Evolutionary conservation across 2,888 invertebrate genomes (phyloP).

Genomic region (Stratiomys singularior): DNA sequence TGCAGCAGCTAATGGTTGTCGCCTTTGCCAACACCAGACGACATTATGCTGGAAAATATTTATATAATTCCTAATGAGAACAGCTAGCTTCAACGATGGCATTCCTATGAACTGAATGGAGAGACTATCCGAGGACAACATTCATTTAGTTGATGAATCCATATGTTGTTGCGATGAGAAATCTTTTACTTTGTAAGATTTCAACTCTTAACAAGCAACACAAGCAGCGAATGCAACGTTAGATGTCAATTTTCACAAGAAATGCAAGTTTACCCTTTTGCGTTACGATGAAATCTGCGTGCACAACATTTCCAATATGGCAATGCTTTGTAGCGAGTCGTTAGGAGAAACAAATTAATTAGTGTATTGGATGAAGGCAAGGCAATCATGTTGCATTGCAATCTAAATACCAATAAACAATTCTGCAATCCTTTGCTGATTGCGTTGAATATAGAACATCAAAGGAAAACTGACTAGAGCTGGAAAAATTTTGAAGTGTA

Average conservation of each 20-base stretch:
- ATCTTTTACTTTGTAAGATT: background rate
- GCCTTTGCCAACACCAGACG: background rate
- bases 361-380: too few species aligned
- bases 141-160: background rate
- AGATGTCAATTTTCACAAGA: background rate
- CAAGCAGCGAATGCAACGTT: background rate
- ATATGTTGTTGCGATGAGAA: background rate
- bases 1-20: background rate
- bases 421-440: too few species aligned
- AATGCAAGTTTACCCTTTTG: background rate
- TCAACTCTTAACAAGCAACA: constrained; percentile 6
- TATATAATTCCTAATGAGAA: background rate
- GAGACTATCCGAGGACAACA: background rate
- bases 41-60: background rate
- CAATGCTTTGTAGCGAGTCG: too few species aligned
- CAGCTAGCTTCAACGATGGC: background rate
- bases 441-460: too few species aligned
- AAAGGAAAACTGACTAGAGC: too few species aligned
- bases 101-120: background rate
- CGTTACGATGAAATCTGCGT: background rate
- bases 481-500: too few species aligned
- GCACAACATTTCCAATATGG: background rate
- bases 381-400: too few species aligned
- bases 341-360: too few species aligned
- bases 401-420: too few species aligned